phyloP scores from a whole-genome alignment of 2,888 invertebrate genomes.

The Argyresthia albistria region DNA sequence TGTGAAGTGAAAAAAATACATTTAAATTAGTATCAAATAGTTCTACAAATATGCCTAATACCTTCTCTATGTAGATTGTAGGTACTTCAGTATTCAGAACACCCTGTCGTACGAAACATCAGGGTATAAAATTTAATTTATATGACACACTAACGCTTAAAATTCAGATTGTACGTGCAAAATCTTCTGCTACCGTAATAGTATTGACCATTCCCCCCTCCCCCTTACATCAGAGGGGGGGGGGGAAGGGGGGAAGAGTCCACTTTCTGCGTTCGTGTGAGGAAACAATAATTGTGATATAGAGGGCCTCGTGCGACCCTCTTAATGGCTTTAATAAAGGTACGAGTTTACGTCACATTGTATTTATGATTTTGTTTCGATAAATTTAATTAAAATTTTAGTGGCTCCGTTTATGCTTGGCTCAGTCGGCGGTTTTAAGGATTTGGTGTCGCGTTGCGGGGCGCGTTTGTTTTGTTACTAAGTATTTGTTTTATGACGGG shows the following conservation, averaged over 20 bases:
- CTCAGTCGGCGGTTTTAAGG: neutral
- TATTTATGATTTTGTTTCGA: conserved; percentile 68
- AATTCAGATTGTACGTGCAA: conserved; percentile 69
- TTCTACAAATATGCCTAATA: too few species aligned
- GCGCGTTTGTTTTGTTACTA: neutral
- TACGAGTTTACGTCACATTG: conserved; percentile 51
- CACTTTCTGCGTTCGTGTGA: conserved; percentile 36
- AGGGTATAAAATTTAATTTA: conserved; percentile 62
- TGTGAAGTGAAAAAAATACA: too few species aligned
- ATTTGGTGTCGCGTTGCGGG: neutral
- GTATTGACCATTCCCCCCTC: conserved; percentile 50
- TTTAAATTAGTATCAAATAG: too few species aligned
- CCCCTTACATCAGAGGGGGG: conserved; percentile 3
- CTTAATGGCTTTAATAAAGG: conserved; percentile 69
- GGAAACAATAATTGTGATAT: conserved; percentile 56
- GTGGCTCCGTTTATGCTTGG: conserved; percentile 18
- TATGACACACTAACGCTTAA: conserved; percentile 71
- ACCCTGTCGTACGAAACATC: conserved; percentile 19
- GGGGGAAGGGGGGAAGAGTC: conserved; percentile 7
- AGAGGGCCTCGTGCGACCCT: conserved; percentile 38
- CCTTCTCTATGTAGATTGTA: too few species aligned
- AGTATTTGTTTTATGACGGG: neutral
- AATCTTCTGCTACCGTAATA: conserved; percentile 65
- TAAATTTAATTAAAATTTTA: conserved; percentile 69
- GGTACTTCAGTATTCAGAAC: neutral